phyloP scores from a whole-genome alignment of 2,113 vertebrate genomes.

The Microtus oregoni region DNA sequence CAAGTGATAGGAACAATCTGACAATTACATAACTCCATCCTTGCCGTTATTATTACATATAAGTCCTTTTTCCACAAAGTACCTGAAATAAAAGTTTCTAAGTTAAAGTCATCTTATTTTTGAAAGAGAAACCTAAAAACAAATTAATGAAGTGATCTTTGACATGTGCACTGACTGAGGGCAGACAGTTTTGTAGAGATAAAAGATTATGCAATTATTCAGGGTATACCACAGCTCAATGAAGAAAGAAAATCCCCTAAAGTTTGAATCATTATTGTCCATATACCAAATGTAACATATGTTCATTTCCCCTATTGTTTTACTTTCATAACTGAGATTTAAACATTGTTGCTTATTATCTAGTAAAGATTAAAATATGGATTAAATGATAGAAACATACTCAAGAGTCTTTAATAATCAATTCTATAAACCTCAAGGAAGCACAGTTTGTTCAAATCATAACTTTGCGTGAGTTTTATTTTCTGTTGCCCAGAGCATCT shows the following conservation, averaged over 20 bases:
- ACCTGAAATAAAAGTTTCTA: conserved; percentile 3
- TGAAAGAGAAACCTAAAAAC: background rate
- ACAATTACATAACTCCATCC: background rate
- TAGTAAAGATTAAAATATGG: background rate
- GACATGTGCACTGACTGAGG: background rate
- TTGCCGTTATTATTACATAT: background rate
- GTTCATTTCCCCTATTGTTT: background rate
- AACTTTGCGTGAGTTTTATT: conserved; percentile 7
- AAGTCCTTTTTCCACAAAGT: background rate
- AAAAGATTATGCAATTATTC: background rate
- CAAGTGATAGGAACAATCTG: background rate
- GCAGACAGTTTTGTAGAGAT: background rate
- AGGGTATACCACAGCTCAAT: background rate
- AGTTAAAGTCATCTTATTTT: background rate
- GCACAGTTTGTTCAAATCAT: background rate
- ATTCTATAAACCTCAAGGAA: background rate
- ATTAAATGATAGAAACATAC: background rate
- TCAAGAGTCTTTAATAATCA: background rate
- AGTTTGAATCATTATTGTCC: background rate
- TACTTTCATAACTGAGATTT: background rate
- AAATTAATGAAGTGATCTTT: background rate
- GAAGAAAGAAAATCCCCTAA: background rate
- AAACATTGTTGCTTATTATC: background rate
- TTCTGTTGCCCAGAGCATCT: background rate
- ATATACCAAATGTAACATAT: background rate